Conservation (phyloP, 1,140 invertebrate species). For the Drosophila pruinosa region DNA sequence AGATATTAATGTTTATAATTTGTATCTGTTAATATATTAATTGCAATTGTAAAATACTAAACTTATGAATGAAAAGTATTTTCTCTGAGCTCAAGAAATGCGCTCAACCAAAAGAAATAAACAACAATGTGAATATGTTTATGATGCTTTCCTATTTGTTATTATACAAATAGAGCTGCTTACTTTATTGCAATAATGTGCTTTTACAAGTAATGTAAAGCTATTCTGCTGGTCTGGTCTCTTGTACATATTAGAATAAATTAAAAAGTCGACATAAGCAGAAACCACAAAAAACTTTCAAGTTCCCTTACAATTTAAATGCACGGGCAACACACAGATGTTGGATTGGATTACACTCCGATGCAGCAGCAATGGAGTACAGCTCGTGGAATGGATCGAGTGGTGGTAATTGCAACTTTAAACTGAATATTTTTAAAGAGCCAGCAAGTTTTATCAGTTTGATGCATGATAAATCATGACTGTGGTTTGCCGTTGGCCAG, state of each 20-base stretch:
- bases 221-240: too few species aligned
- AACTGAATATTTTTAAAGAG: constrained; percentile 32
- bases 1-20: background rate
- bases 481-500: constrained; percentile 37
- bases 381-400: background rate
- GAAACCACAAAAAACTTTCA: constrained; percentile 28
- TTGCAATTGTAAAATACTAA: too few species aligned
- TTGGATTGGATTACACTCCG: constrained; percentile 28
- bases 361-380: background rate
- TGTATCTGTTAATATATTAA: too few species aligned
- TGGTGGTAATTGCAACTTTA: constrained; percentile 26
- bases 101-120: too few species aligned
- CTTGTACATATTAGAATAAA: constrained; percentile 5
- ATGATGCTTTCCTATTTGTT: too few species aligned
- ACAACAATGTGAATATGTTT: too few species aligned
- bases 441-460: constrained; percentile 27
- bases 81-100: too few species aligned
- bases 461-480: constrained; percentile 36
- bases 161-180: too few species aligned
- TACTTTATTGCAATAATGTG: too few species aligned
- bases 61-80: background rate
- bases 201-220: too few species aligned
- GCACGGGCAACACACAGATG: constrained; percentile 13
- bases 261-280: constrained; percentile 20
- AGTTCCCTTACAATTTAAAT: constrained; percentile 16